Evolutionary conservation across 1,140 invertebrate genomes (phyloP).

Genomic region (Bombus cullumanus): DNA sequence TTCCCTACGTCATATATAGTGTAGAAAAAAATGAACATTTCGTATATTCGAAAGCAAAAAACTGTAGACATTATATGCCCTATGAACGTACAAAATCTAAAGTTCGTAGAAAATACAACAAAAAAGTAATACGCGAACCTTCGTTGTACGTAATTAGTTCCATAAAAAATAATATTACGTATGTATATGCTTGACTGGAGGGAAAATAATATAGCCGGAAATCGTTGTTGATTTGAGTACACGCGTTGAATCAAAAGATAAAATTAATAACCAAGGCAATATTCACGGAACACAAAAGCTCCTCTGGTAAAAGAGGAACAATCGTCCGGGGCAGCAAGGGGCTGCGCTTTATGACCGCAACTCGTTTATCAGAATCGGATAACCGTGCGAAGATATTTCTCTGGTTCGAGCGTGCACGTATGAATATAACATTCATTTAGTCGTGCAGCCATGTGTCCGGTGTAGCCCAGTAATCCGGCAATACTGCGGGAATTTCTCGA

Average conservation of each 20-base stretch:
- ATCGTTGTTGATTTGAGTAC: background rate
- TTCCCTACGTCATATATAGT: too few species aligned
- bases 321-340: background rate
- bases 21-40: too few species aligned
- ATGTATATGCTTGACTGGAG: too few species aligned
- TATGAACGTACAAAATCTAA: too few species aligned
- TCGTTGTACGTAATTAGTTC: too few species aligned
- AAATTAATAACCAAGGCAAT: conserved; percentile 22
- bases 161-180: background rate
- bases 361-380: conserved; percentile 40
- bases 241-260: background rate
- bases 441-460: background rate
- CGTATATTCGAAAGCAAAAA: too few species aligned
- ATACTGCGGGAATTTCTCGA: conserved; percentile 34
- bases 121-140: too few species aligned
- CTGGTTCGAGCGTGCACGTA: background rate
- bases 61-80: too few species aligned
- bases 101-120: too few species aligned
- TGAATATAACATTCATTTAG: conserved; percentile 43
- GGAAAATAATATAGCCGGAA: background rate
- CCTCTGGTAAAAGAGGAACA: background rate
- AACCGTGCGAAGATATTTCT: conserved; percentile 23
- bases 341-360: conserved; percentile 1
- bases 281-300: background rate
- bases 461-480: conserved; percentile 28